phyloP scores from a whole-genome alignment of 2,797 vertebrate species.

The Alcedo atthis region DNA sequence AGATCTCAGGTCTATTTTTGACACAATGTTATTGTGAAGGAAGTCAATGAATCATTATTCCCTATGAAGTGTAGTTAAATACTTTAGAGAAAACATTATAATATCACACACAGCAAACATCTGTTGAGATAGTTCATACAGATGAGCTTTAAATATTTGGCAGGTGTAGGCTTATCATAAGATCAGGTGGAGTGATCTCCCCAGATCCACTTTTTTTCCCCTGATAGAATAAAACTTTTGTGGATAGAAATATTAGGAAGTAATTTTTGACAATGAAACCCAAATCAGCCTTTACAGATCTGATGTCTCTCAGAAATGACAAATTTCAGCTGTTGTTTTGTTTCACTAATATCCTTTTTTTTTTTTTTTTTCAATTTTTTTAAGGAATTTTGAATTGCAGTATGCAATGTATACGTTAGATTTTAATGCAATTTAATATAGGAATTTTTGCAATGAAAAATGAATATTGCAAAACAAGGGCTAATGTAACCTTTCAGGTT shows the following conservation, averaged over 20 bases:
- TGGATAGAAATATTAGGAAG: background rate
- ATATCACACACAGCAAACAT: background rate
- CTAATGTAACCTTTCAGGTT: background rate
- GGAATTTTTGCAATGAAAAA: background rate
- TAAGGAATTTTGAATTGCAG: background rate
- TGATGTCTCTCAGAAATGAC: background rate
- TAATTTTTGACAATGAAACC: background rate
- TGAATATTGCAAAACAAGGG: background rate
- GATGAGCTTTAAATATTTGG: background rate
- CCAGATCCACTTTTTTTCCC: background rate
- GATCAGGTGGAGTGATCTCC: background rate
- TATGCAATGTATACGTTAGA: accelerated
- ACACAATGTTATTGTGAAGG: background rate
- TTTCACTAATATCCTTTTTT: background rate
- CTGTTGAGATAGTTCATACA: background rate
- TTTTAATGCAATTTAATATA: accelerated
- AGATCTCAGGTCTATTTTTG: constrained; percentile 44
- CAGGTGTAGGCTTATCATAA: background rate
- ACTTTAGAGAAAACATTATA: background rate
- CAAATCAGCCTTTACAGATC: background rate
- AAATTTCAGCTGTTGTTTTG: background rate
- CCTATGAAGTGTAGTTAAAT: background rate
- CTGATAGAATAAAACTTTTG: background rate
- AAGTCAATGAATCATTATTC: background rate
- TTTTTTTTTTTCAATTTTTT: too few relatives aligned